Percentiles rank a stretch among this genome's conserved stretches.
These are phyloP conservation scores for Leptinotarsa juncta DNA, from an alignment of 2,888 invertebrate species.

Conservation along the genomic window DNA sequence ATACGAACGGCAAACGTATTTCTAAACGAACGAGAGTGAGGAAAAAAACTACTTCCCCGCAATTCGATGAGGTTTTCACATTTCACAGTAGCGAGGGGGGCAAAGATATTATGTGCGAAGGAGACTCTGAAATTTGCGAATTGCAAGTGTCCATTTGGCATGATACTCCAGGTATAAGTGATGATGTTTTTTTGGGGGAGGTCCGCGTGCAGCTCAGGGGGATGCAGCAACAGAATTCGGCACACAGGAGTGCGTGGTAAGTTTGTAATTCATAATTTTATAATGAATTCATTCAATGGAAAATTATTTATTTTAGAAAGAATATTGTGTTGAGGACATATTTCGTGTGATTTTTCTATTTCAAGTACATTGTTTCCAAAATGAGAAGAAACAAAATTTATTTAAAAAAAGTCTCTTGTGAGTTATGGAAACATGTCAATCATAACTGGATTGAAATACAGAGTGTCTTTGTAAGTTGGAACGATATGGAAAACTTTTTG, in stretches of 20 bases:
- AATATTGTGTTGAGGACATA: no score
- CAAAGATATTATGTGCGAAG: conserved; percentile 60
- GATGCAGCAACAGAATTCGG: conserved; percentile 72
- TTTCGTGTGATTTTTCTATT: no score
- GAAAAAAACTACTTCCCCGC: conserved; percentile 91
- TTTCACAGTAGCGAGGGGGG: conserved; percentile 72
- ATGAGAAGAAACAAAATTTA: no score
- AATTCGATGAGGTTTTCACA: conserved; percentile 88
- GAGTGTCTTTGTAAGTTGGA: no score
- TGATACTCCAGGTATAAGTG: conserved; percentile 80
- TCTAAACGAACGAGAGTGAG: conserved; percentile 83
- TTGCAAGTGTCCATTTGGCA: conserved; percentile 89
- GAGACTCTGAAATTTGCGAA: conserved; percentile 81
- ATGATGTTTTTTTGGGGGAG: conserved; percentile 90
- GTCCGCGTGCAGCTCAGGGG: conserved; percentile 83
- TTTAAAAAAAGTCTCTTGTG: no score
- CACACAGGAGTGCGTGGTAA: conserved; percentile 81
- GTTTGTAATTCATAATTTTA: conserved; percentile 45
- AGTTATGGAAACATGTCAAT: no score
- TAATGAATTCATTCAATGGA: no score
- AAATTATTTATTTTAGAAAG: no score
- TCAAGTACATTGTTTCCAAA: no score
- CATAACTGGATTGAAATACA: no score
- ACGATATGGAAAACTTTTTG: no score
- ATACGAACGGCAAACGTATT: conserved; percentile 84